Conservation (phyloP, 1,140 invertebrate species). For the Conus ventricosus region DNA sequence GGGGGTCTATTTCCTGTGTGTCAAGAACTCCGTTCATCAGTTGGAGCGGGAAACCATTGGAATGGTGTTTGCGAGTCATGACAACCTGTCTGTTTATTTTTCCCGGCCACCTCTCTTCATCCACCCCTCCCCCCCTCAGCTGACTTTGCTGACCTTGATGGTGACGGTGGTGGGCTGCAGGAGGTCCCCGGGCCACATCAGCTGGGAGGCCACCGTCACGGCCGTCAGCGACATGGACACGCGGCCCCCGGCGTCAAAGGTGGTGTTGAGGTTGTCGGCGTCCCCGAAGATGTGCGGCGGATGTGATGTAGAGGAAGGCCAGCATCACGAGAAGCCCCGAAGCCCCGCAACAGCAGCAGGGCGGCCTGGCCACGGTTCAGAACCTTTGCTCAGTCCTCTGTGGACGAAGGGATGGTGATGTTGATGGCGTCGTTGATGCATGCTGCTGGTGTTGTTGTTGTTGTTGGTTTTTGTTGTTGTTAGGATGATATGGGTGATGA, state of each 20-base stretch:
- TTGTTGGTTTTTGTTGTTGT: too few species aligned
- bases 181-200: constrained; percentile 63
- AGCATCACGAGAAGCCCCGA: constrained; percentile 66
- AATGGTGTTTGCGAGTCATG: too few species aligned
- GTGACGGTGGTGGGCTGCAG: constrained; percentile 63
- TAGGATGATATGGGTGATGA: too few species aligned
- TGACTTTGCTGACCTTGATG: constrained; percentile 36
- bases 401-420: neutral
- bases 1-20: too few species aligned
- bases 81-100: too few species aligned
- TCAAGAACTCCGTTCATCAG: too few species aligned
- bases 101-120: too few species aligned
- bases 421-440: neutral
- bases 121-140: too few species aligned
- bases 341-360: constrained; percentile 59
- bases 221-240: constrained; percentile 60
- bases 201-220: constrained; percentile 60
- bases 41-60: too few species aligned
- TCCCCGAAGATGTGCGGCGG: constrained; percentile 66
- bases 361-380: constrained; percentile 56
- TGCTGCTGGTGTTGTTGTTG: too few species aligned
- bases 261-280: constrained; percentile 65
- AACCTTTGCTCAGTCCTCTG: constrained; percentile 13
- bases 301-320: constrained; percentile 61
- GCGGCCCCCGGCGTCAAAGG: constrained; percentile 72